A percentile compares a stretch with the other conserved stretches of the same genome.
Evolutionary conservation across 2,888 invertebrate genomes (phyloP).

Genomic region (Andrena hattorfiana): DNA sequence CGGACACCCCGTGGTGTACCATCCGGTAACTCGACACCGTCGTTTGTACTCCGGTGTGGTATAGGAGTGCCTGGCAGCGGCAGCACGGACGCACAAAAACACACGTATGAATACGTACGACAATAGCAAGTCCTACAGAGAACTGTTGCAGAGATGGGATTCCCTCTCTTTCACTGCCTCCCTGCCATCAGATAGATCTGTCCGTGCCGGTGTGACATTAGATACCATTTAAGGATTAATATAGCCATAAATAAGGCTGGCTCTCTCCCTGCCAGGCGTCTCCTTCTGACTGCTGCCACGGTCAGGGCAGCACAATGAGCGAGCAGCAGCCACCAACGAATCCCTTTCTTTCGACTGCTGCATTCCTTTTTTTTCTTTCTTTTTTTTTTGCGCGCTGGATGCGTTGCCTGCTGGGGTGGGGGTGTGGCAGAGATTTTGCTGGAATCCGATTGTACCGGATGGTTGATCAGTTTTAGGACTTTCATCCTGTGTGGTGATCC

Average conservation of each 20-base stretch:
- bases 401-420: not conserved
- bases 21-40: conserved; percentile 85
- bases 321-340: conserved; percentile 57
- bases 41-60: conserved; percentile 81
- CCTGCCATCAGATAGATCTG: conserved; percentile 80
- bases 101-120: conserved; percentile 84
- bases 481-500: too few relatives aligned
- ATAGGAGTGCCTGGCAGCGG: conserved; percentile 76
- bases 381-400: not conserved
- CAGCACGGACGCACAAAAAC: conserved; percentile 80
- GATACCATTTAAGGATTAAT: conserved; percentile 85
- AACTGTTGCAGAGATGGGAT: conserved; percentile 67
- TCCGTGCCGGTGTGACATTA: conserved; percentile 82
- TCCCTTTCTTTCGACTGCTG: conserved; percentile 53
- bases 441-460: not conserved
- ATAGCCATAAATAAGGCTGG: conserved; percentile 83
- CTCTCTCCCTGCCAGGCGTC: conserved; percentile 49
- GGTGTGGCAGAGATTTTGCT: not conserved
- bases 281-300: conserved; percentile 49
- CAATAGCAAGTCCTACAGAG: conserved; percentile 82
- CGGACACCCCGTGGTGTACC: conserved; percentile 84
- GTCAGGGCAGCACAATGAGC: conserved; percentile 54
- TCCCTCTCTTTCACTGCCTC: conserved; percentile 39
- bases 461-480: too few relatives aligned
- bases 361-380: not conserved